Evolutionary conservation across 2,113 vertebrate genomes (phyloP), one percentile per base, ranked within the genome.

Genomic region (Colossoma macropomum): DNA sequence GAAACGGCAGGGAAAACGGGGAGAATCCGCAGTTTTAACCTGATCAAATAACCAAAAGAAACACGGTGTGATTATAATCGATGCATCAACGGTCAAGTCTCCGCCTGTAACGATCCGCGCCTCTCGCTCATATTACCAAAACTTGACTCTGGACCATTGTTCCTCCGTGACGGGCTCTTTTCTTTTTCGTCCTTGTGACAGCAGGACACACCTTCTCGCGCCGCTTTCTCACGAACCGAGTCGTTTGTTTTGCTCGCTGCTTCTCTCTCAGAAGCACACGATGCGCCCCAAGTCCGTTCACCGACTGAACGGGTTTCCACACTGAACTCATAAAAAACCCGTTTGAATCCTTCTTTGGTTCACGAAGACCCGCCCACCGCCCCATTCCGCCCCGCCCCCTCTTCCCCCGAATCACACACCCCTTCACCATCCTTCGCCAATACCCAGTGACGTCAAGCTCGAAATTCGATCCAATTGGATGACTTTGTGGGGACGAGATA

Each of bases 141-240:
- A 92, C 92, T 91, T 93, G 91, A 92, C 90, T 90, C 90, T 92
- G 92, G 90, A 89, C 92, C 94, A 95, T 95, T 90, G 91, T 94
- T 92, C 92, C 92, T 89, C 89, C 89, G 75, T 87, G 66, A 10
- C 68, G 34, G 59, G 13, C 32, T 70, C 41, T 74, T 62, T 56
- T 88, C 87, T 89, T 82, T 91, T 90, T 90, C 83, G 78, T 80
- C 68, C 91, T 77, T 84, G 80, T 87, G 88, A 89, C 86, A 88
- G 65, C 87, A 71, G 89, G 90, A 89, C 90, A 88, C 92, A 91
- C 91, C 92, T 92, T 52, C 69, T 21, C 8, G 87, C 87, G 69
- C 60, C 60, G 62, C 75, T 77, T 65, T 34, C 41, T 85, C 87
- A 12, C 66, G 70, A 85, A 60, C 88, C 86, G 80, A 81, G 85